Percentiles rank a stretch among this genome's conserved stretches.
Evolutionary conservation across 2,888 invertebrate species (phyloP).

Genomic region (Dicranocentrus wangi): DNA sequence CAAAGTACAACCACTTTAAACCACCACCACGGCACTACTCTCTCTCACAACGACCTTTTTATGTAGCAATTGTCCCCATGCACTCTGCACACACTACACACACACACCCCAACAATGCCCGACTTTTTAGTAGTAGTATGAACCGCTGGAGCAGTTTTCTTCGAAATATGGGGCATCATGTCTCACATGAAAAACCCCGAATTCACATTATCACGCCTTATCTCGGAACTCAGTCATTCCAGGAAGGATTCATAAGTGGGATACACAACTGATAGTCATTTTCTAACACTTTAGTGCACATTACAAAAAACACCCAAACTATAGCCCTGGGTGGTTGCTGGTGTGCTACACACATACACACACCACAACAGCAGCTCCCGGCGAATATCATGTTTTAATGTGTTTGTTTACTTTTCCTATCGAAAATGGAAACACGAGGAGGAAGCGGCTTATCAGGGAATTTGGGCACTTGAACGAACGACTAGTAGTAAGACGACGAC

Average conservation of each 20-base stretch:
- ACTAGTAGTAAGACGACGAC: neutral
- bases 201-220: slow-evolving; percentile 13
- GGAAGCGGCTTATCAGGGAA: slow-evolving; percentile 43
- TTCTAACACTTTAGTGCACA: slow-evolving; percentile 5
- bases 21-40: too few species aligned
- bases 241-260: slow-evolving; percentile 20
- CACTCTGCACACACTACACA: too few species aligned
- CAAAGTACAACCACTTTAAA: too few species aligned
- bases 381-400: slow-evolving; percentile 29
- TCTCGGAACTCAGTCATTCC: slow-evolving; percentile 4
- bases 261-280: slow-evolving; percentile 3
- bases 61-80: too few species aligned
- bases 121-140: too few species aligned
- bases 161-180: slow-evolving; percentile 4
- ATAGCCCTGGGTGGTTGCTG: too few species aligned
- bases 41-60: too few species aligned
- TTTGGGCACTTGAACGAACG: slow-evolving; percentile 23
- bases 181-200: neutral
- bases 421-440: slow-evolving; percentile 27
- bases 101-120: too few species aligned
- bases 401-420: slow-evolving; percentile 39
- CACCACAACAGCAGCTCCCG: too few species aligned
- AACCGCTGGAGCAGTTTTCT: neutral
- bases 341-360: too few species aligned
- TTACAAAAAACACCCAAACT: slow-evolving; percentile 20